Percentiles rank a stretch among this genome's conserved stretches.
Evolutionary conservation across 2,113 vertebrate genomes (phyloP).

Genomic region (Felis chaus): DNA sequence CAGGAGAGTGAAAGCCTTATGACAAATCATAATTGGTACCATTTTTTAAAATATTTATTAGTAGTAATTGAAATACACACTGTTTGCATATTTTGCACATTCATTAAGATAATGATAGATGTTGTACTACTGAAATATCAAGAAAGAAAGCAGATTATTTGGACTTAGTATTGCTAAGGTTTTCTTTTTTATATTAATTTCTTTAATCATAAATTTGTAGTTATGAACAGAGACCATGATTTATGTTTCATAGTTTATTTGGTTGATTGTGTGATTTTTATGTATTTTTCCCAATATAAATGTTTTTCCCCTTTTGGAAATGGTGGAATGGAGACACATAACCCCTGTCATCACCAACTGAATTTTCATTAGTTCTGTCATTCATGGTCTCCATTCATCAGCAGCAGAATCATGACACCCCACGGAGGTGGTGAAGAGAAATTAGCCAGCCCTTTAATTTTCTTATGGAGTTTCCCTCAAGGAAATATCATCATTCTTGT

Average conservation of each 20-base stretch:
- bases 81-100: neutral
- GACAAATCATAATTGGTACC: neutral
- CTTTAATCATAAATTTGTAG: neutral
- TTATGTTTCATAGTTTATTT: neutral
- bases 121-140: neutral
- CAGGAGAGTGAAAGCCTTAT: neutral
- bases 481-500: neutral
- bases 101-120: neutral
- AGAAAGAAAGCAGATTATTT: neutral
- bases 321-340: neutral
- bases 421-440: neutral
- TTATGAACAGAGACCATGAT: neutral
- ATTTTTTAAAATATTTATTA: neutral
- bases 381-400: neutral
- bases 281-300: neutral
- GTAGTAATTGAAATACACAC: neutral
- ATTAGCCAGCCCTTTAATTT: neutral
- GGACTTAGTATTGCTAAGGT: neutral
- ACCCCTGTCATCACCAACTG: neutral
- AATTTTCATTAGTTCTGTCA: neutral
- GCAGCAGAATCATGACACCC: neutral
- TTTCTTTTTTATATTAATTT: conserved; percentile 30
- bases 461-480: neutral
- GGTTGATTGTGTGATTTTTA: neutral
- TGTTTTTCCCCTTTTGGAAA: neutral